A percentile compares a stretch with the other conserved stretches of the same genome.
Conservation (phyloP, 2,797 vertebrate genomes). For the Margarornis squamiger region DNA sequence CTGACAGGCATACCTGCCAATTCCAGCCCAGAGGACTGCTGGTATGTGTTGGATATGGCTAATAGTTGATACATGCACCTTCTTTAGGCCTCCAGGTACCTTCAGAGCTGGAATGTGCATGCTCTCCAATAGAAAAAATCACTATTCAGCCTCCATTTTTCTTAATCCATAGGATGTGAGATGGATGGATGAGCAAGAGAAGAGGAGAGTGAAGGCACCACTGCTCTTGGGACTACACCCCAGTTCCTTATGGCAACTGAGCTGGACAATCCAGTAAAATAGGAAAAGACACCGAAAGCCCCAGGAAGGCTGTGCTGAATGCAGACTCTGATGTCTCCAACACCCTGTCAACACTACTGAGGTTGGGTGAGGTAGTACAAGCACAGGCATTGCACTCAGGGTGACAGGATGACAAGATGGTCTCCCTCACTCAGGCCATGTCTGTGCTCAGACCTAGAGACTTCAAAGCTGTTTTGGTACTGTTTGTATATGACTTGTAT, state of each 20-base stretch:
- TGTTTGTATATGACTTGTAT: neutral
- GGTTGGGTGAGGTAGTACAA: neutral
- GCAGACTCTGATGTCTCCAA: neutral
- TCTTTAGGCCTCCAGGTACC: neutral
- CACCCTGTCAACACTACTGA: neutral
- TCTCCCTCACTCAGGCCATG: neutral
- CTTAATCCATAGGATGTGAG: neutral
- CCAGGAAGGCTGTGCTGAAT: neutral
- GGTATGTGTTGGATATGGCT: neutral
- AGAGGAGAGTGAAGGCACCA: neutral
- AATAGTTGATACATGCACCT: neutral
- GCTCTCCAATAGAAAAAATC: neutral
- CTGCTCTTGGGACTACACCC: neutral
- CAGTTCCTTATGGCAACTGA: neutral
- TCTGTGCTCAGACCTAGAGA: neutral
- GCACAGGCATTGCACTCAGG: rapidly evolving
- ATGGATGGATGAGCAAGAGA: neutral
- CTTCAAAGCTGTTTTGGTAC: neutral
- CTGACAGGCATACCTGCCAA: neutral
- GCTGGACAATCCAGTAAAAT: neutral
- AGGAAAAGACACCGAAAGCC: neutral
- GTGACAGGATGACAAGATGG: neutral
- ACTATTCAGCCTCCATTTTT: neutral
- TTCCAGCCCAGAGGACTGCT: neutral
- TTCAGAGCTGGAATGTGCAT: neutral